phyloP scores from a whole-genome alignment of 1,140 invertebrate species.

The Pomacea maculata region DNA sequence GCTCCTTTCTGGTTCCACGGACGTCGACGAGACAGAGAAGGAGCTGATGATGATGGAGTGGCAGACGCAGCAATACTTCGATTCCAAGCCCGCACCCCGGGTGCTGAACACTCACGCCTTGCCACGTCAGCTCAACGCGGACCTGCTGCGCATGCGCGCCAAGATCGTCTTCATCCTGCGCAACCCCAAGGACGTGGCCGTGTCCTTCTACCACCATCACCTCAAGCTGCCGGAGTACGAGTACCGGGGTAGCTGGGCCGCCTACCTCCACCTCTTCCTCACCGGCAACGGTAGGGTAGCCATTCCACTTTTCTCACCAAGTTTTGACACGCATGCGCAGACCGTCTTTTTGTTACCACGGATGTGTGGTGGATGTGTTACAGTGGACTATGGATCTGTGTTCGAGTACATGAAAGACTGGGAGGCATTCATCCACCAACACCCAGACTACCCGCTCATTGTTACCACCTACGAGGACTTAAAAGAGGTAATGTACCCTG shows the following conservation, averaged over 20 bases:
- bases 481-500: slow-evolving; percentile 30
- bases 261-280: slow-evolving; percentile 37
- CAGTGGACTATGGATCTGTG: slow-evolving; percentile 34
- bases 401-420: slow-evolving; percentile 37
- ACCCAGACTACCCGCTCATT: slow-evolving; percentile 33
- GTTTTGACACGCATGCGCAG: too few species aligned
- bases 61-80: slow-evolving; percentile 26
- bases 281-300: slow-evolving; percentile 37
- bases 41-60: slow-evolving; percentile 33
- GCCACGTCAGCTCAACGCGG: slow-evolving; percentile 15
- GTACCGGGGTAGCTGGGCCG: slow-evolving; percentile 42
- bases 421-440: slow-evolving; percentile 26
- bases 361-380: neutral
- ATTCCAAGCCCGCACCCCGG: slow-evolving; percentile 28
- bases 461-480: slow-evolving; percentile 39
- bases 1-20: slow-evolving; percentile 30
- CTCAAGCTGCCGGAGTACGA: slow-evolving; percentile 35
- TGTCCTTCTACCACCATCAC: slow-evolving; percentile 48
- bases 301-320: neutral
- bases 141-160: slow-evolving; percentile 30
- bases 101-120: slow-evolving; percentile 42
- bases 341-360: too few species aligned
- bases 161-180: slow-evolving; percentile 46
- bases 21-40: slow-evolving; percentile 25
- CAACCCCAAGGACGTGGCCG: slow-evolving; percentile 49